Conservation (phyloP, 2,888 invertebrate genomes). For the Agyllia agylla region DNA sequence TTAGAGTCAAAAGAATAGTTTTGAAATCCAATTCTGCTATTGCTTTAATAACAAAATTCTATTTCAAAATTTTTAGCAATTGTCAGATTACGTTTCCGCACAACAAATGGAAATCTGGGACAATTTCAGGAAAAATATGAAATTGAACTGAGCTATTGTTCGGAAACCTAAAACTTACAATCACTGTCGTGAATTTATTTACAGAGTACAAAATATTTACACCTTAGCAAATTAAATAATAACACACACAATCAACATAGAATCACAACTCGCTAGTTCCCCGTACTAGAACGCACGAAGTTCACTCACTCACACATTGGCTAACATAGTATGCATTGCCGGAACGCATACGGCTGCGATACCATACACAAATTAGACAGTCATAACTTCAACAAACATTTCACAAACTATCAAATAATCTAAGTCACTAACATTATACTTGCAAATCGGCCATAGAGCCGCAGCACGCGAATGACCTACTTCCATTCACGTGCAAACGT, state of each 20-base stretch:
- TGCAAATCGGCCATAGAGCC: neutral
- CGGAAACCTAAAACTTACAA: constrained; percentile 87
- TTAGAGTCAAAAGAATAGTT: constrained; percentile 29
- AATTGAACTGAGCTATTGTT: constrained; percentile 28
- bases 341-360: constrained; percentile 39
- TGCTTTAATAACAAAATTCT: constrained; percentile 63
- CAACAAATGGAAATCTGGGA: constrained; percentile 36
- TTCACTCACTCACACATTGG: constrained; percentile 25
- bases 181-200: constrained; percentile 84
- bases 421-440: neutral
- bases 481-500: constrained; percentile 1
- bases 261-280: constrained; percentile 72
- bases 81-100: constrained; percentile 79
- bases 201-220: constrained; percentile 86
- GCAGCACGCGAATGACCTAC: constrained; percentile 31
- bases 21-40: constrained; percentile 68
- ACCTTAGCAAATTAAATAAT: constrained; percentile 84
- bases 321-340: constrained; percentile 31
- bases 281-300: constrained; percentile 86
- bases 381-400: neutral
- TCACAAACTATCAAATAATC: neutral
- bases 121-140: constrained; percentile 28
- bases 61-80: constrained; percentile 79
- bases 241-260: constrained; percentile 79
- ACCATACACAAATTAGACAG: constrained; percentile 23